These are phyloP conservation scores for Arrhopalites spinosus DNA, from an alignment of 2,888 invertebrate species.

Conservation along the genomic window DNA sequence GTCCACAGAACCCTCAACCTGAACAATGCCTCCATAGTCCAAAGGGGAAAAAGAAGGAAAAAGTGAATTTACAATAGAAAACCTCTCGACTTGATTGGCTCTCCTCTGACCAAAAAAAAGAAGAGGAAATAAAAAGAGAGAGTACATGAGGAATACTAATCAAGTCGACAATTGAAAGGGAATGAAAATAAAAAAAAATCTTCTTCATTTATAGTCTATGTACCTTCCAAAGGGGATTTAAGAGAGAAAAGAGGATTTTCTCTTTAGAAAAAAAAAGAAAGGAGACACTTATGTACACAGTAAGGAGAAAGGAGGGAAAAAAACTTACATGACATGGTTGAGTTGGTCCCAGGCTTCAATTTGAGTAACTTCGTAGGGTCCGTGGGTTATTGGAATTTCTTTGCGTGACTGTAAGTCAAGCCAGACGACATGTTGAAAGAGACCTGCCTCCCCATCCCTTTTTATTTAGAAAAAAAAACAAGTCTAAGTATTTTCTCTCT, in stretches of 20 bases:
- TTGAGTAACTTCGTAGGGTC: conserved; percentile 74
- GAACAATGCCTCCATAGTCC: not conserved
- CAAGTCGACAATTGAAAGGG: not conserved
- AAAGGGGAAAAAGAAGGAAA: not conserved
- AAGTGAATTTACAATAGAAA: not conserved
- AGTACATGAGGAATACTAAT: not conserved
- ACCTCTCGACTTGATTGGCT: not conserved
- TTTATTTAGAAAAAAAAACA: too few species aligned
- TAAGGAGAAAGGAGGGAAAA: too few species aligned
- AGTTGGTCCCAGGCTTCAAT: conserved; percentile 78
- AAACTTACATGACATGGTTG: conserved; percentile 69
- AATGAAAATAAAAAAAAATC: not conserved
- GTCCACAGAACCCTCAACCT: not conserved
- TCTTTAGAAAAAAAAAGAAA: too few species aligned
- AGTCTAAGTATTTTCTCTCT: too few species aligned
- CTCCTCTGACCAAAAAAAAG: not conserved
- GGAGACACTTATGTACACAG: too few species aligned
- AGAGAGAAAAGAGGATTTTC: not conserved
- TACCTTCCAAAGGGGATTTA: too few species aligned
- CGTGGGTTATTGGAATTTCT: conserved; percentile 67
- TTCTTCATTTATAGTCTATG: too few species aligned
- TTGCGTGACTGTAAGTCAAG: conserved; percentile 50
- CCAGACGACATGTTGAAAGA: conserved; percentile 64
- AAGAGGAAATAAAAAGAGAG: not conserved
- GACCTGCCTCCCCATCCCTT: conserved; percentile 65